These are phyloP conservation scores for Anastatus disparis DNA, from an alignment of 1,140 invertebrate species.

Conservation along the genomic window DNA sequence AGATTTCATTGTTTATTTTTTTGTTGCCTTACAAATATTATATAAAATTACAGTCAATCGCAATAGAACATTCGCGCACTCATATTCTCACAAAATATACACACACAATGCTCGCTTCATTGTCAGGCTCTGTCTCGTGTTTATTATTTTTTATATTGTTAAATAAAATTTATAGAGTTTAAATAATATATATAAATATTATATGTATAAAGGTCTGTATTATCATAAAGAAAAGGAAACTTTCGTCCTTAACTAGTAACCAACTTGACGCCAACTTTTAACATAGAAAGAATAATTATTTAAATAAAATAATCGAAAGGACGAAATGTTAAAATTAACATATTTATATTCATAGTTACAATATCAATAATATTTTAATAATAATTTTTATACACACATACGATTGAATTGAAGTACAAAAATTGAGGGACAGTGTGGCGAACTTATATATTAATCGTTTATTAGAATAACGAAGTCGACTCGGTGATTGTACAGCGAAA, in stretches of 20 bases:
- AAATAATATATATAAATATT: too few relatives aligned
- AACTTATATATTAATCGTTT: slow-evolving; percentile 5
- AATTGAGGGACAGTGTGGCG: not conserved
- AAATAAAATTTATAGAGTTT: too few relatives aligned
- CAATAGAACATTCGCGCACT: slow-evolving; percentile 53
- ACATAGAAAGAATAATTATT: too few relatives aligned
- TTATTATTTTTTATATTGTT: not conserved
- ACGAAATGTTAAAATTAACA: too few relatives aligned
- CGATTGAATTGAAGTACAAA: slow-evolving; percentile 2
- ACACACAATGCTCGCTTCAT: slow-evolving; percentile 35
- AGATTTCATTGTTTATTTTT: slow-evolving; percentile 62
- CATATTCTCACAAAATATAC: slow-evolving; percentile 22
- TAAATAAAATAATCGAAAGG: too few relatives aligned
- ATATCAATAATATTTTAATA: too few relatives aligned
- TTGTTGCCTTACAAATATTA: slow-evolving; percentile 65
- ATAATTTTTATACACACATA: too few relatives aligned
- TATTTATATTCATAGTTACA: too few relatives aligned
- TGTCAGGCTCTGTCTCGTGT: slow-evolving; percentile 15
- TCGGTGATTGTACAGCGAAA: not conserved
- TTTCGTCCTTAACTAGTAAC: too few relatives aligned
- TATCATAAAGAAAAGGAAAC: too few relatives aligned
- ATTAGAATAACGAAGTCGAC: not conserved
- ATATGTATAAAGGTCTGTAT: too few relatives aligned
- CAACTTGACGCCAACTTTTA: too few relatives aligned
- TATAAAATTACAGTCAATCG: slow-evolving; percentile 68